Base-by-base conservation (phyloP, 64 coral and sea anemone species). In the Acropora tenuis region DNA sequence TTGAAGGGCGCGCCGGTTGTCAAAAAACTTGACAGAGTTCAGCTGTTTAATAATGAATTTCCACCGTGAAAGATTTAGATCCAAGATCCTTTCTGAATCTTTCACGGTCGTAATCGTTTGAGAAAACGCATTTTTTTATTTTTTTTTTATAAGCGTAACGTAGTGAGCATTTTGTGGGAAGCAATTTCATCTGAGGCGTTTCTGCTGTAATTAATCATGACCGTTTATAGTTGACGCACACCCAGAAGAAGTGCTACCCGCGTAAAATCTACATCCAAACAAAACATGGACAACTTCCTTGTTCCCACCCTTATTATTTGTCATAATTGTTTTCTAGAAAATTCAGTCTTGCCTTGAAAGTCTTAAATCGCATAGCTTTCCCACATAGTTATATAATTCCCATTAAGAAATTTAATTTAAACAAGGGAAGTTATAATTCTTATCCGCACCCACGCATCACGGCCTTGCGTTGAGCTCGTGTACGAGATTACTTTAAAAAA, bases 201-300 rank as follows among this genome's bases (percentile, higher is more conserved):
- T 49, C 43, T 42, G 3, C 0, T 1, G 1, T 15, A 43, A 59
- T 67, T 68, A 13, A 1, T 19, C 68, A 71, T n/a, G 4, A 40
- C 43, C 43, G 71, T 69, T 48, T 84, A 48, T 84, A 84, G 82
- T 17, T 3, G 5, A 9, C 48, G 61, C 65, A 69, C 82, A 84
- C 82, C 63, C 71, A 84, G 60, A 82, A 20, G 47, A 67, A 45
- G 4, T 48, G 58, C 3, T 5, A 30, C 18, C 4, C 2, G 43
- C n/a, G 15, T 48, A 10, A 69, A 9, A 69, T 45, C 8, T 30
- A 11, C 59, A 69, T 42, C 61, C 5, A 18, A 47, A 47, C 66
- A 50, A 44, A 71, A 84, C 8, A 41, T 6, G 11, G 42, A 46
- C 49, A 2, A 63, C 82, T 84, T 71, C 82, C 82, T 69, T 60